Evolutionary conservation across 2,888 invertebrate species (phyloP), one percentile per base, ranked within the genome.

Genomic region (Ptychoptera albimana): DNA sequence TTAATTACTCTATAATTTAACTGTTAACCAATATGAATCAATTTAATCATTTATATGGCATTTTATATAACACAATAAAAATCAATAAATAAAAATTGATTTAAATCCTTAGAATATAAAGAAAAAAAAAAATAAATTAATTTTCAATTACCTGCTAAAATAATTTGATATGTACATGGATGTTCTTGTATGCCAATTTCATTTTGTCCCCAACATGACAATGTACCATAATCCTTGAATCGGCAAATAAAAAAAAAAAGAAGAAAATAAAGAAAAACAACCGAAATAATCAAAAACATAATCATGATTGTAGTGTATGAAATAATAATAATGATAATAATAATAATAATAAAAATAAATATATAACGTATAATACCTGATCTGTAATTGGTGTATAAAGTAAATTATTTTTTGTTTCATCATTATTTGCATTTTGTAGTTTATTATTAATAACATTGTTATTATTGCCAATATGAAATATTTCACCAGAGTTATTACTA

Each of bases 151-250:
- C 85, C 84, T 55, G 85, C 85, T 38, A 82, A 80, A 38, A 85
- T 82, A 66, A 86, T 77, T 62, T 83, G 82, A 65, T 82, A 85
- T 57, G 82, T 72, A 62, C 85, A 86, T 12, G 85, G 84, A 50
- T 74, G 71, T 49, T 77, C 64, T 61, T 85, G 85, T 47, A 76
- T 67, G 50, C 85, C 85, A 44, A 85, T 81, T 50, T 73, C 71
- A 65, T 86, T 86, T 54, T 76, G 70, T 9, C 83, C 85, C 68
- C 82, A 75, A 60, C 86, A 86, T 35, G 81, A 82, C 44, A 86
- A 67, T 14, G 82, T 81, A 42, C 86, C 86, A 63, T 85, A 86
- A 70, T 85, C 85, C 56, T 82, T 39, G 39, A 42, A 23, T 23
- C 3, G 23, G 23, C 7, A 23, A 23, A 5, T 5, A 46, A 38